Conservation (phyloP, 1,140 invertebrate species). For the Doryteuthis pealeii region DNA sequence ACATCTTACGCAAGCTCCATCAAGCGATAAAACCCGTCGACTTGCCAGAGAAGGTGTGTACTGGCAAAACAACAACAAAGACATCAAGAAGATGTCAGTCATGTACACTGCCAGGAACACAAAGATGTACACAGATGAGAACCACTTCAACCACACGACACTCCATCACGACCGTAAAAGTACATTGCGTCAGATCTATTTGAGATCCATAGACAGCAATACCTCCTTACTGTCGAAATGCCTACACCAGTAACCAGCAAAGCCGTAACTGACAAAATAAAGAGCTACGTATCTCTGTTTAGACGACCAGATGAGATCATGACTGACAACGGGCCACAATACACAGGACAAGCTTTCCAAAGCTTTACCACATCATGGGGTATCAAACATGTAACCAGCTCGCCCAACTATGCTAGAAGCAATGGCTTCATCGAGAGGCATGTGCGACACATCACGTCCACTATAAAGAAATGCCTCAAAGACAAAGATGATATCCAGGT, state of each 20-base stretch:
- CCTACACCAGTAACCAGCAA: constrained; percentile 22
- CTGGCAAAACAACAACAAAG: constrained; percentile 19
- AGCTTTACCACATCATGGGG: no score
- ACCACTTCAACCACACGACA: constrained; percentile 23
- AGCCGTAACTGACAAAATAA: constrained; percentile 25
- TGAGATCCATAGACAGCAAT: constrained; percentile 25
- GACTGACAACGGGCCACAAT: constrained; percentile 32
- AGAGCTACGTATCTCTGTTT: constrained; percentile 28
- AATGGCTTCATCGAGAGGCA: no score
- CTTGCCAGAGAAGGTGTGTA: constrained; percentile 12
- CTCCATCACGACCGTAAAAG: constrained; percentile 30
- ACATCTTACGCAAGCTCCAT: neutral
- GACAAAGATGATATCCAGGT: no score
- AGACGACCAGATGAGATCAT: constrained; percentile 31
- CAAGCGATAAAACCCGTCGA: constrained; percentile 11
- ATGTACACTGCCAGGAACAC: constrained; percentile 1
- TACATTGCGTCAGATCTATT: constrained; percentile 22
- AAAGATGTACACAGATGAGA: neutral
- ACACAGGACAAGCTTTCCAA: constrained; percentile 27
- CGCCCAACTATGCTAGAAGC: no score
- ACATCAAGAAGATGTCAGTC: constrained; percentile 17
- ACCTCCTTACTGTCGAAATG: constrained; percentile 32
- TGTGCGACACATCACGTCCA: no score
- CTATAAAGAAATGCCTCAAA: constrained; percentile 38
- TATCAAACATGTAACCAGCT: no score